phyloP scores from a whole-genome alignment of 2,888 invertebrate species.

The Aproaerema taeniolella region DNA sequence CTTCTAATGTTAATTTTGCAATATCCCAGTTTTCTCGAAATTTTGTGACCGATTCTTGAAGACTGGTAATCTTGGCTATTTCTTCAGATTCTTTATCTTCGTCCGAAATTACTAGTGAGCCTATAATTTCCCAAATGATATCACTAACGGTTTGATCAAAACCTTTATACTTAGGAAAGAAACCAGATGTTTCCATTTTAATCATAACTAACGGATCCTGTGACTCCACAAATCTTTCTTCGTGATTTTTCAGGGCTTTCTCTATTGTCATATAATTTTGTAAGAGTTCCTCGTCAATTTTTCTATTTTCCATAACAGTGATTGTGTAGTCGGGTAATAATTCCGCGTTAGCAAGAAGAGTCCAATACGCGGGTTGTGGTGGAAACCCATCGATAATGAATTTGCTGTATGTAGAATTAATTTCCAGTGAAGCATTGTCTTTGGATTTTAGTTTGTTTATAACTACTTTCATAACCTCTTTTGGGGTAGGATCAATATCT shows the following conservation, averaged over 20 bases:
- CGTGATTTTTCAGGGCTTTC: constrained; percentile 36
- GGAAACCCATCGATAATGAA: constrained; percentile 80
- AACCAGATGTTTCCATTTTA: constrained; percentile 29
- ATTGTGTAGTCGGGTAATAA: constrained; percentile 75
- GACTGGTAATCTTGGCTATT: too few relatives aligned
- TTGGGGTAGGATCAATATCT: constrained; percentile 51
- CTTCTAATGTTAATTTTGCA: constrained; percentile 61
- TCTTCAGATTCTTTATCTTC: too few relatives aligned
- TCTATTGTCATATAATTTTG: constrained; percentile 51
- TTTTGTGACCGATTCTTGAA: constrained; percentile 45
- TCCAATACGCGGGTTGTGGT: constrained; percentile 66
- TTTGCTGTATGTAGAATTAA: constrained; percentile 55
- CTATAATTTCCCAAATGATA: too few relatives aligned
- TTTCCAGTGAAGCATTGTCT: constrained; percentile 42
- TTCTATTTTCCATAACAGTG: constrained; percentile 69
- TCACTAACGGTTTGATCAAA: too few relatives aligned
- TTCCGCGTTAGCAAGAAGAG: constrained; percentile 51
- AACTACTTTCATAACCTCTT: constrained; percentile 62
- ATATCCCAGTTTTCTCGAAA: constrained; percentile 55
- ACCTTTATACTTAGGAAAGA: too few relatives aligned
- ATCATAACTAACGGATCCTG: constrained; percentile 49
- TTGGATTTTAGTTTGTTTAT: constrained; percentile 43
- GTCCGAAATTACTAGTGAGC: too few relatives aligned
- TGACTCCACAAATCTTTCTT: constrained; percentile 39
- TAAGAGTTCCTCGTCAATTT: constrained; percentile 46